Percentiles rank a stretch among this genome's conserved stretches.
Evolutionary conservation across 2,113 vertebrate genomes (phyloP).

Genomic region (Vulpes lagopus): DNA sequence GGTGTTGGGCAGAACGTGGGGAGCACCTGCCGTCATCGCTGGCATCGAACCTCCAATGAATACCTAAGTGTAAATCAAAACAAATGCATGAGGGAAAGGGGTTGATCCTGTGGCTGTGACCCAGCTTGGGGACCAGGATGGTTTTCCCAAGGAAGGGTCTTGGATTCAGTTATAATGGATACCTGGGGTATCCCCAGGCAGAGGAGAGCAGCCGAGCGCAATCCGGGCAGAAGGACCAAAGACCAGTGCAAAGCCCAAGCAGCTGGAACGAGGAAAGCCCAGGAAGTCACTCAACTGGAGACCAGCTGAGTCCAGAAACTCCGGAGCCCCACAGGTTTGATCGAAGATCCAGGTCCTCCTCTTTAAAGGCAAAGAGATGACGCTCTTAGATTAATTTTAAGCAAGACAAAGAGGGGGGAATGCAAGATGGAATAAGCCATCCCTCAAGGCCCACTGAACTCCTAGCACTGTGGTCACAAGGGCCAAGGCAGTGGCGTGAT

Average conservation of each 20-base stretch:
- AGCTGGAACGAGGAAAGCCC: rapidly evolving
- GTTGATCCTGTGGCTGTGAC: rapidly evolving
- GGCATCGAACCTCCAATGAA: no score
- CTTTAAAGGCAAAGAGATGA: not conserved
- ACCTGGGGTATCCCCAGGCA: not conserved
- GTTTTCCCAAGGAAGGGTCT: not conserved
- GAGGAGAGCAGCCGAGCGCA: not conserved
- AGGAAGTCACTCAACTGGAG: not conserved
- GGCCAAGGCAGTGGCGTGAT: not conserved
- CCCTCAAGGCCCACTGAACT: not conserved
- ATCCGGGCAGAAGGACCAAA: not conserved
- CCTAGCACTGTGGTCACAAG: not conserved
- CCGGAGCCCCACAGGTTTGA: rapidly evolving
- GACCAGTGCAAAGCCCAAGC: not conserved
- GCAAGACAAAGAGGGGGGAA: not conserved
- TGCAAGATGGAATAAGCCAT: no score
- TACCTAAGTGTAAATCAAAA: not conserved
- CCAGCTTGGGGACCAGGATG: not conserved
- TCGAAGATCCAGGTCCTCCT: not conserved
- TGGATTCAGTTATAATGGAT: not conserved
- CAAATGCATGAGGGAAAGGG: not conserved
- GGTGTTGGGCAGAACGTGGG: no score
- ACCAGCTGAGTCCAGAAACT: not conserved
- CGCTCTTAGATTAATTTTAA: not conserved
- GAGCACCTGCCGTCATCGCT: not conserved